phyloP scores from a whole-genome alignment of 2,888 invertebrate species.

The Epistrophella euchroma region DNA sequence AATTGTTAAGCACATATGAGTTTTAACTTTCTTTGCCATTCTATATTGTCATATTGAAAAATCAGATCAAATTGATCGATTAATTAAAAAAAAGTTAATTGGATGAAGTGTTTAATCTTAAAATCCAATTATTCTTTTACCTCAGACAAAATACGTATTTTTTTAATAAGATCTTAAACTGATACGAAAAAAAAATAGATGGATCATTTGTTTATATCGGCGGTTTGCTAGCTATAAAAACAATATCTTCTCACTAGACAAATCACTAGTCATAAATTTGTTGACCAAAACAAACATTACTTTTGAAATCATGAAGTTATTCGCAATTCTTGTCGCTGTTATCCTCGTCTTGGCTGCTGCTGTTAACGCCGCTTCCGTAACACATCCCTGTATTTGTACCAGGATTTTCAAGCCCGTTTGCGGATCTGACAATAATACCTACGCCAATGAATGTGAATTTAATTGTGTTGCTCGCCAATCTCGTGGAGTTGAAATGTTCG shows the following conservation, averaged over 20 bases:
- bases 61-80: background rate
- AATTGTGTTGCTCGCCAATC: conserved; percentile 71
- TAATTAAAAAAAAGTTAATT: background rate
- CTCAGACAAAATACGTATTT: background rate
- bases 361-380: conserved; percentile 22
- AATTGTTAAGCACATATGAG: too few species aligned
- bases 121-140: background rate
- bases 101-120: background rate
- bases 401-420: conserved; percentile 77
- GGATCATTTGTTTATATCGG: background rate
- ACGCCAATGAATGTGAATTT: conserved; percentile 78
- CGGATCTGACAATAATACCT: conserved; percentile 77
- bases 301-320: conserved; percentile 44
- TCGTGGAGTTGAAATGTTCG: background rate
- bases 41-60: too few species aligned
- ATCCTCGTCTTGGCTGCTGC: conserved; percentile 37
- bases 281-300: background rate
- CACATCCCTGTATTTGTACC: conserved; percentile 73
- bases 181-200: background rate
- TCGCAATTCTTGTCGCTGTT: conserved; percentile 57
- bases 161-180: background rate
- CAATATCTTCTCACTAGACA: background rate
- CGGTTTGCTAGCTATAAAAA: conserved; percentile 29
- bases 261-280: background rate
- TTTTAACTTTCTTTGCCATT: too few species aligned